A percentile compares a stretch with the other conserved stretches of the same genome.
These are phyloP conservation scores for Orthosia cruda DNA, from an alignment of 2,888 invertebrate species.

Conservation along the genomic window DNA sequence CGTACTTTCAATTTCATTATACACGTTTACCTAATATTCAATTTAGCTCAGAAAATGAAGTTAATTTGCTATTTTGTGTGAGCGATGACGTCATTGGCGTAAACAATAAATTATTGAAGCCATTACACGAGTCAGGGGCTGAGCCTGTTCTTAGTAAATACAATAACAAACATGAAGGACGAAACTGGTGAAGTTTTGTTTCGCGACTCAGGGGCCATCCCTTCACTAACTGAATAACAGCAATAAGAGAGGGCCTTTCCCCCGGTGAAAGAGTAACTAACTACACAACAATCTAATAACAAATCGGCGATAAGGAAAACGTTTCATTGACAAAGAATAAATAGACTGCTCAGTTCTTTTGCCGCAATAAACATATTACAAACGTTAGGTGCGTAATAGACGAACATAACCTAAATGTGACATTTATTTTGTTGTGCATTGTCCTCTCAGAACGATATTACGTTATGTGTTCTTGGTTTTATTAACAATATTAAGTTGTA, in stretches of 20 bases:
- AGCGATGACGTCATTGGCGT: constrained; percentile 67
- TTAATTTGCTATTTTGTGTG: constrained; percentile 64
- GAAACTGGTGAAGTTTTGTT: constrained; percentile 86
- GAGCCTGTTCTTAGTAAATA: constrained; percentile 68
- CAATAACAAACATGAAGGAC: constrained; percentile 80
- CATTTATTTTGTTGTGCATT: constrained; percentile 49
- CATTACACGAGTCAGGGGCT: constrained; percentile 53
- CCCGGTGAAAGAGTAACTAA: constrained; percentile 79
- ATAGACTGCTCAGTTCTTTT: constrained; percentile 80
- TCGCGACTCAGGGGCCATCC: constrained; percentile 83
- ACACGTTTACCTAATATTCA: constrained; percentile 48
- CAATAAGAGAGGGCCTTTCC: constrained; percentile 79
- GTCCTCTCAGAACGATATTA: constrained; percentile 36
- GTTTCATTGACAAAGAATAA: constrained; percentile 88
- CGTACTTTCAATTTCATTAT: constrained; percentile 30
- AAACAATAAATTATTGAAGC: constrained; percentile 67
- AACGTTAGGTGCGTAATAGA: constrained; percentile 68
- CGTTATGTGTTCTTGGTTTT: constrained; percentile 47
- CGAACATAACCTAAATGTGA: constrained; percentile 58
- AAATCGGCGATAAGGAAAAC: constrained; percentile 87
- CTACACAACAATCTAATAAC: constrained; percentile 88
- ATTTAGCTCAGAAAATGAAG: constrained; percentile 61
- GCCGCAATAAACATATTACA: constrained; percentile 78
- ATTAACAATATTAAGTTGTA: constrained; percentile 38
- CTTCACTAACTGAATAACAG: constrained; percentile 88